A percentile compares a stretch with the other conserved stretches of the same genome.
Conservation (phyloP, 2,797 vertebrate species). For the Amblyopsis hoosieri region DNA sequence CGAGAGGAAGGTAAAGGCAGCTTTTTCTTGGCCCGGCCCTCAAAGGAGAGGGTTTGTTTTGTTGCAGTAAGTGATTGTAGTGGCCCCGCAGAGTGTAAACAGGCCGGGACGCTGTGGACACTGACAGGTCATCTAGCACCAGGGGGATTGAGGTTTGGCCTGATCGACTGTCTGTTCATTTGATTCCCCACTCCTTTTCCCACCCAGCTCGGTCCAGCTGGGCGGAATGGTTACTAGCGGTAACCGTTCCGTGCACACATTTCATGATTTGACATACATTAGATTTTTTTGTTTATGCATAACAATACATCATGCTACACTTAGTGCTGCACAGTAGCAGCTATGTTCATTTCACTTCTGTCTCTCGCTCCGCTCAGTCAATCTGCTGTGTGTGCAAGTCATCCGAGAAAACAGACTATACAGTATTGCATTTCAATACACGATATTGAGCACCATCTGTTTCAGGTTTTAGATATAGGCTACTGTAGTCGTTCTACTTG, state of each 20-base stretch:
- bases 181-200: slow-evolving; percentile 54
- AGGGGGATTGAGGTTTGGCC: slow-evolving; percentile 59
- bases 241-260: neutral
- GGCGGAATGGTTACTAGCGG: neutral
- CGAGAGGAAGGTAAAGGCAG: slow-evolving; percentile 55
- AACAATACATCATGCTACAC: too few relatives aligned
- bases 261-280: too few relatives aligned
- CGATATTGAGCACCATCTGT: too few relatives aligned
- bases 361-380: too few relatives aligned
- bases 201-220: slow-evolving; percentile 37
- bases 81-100: slow-evolving; percentile 69
- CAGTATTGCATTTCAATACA: too few relatives aligned
- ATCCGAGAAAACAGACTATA: too few relatives aligned
- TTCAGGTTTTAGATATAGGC: too few relatives aligned
- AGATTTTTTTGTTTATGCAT: too few relatives aligned
- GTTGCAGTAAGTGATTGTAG: slow-evolving; percentile 75
- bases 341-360: too few relatives aligned
- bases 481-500: neutral
- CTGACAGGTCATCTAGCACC: slow-evolving; percentile 51
- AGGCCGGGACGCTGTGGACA: slow-evolving; percentile 62
- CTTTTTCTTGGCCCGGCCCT: slow-evolving; percentile 74
- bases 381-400: too few relatives aligned
- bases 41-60: slow-evolving; percentile 72
- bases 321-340: too few relatives aligned
- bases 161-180: slow-evolving; percentile 32